These are phyloP conservation scores for Pseudoips prasinana DNA, from an alignment of 2,888 invertebrate genomes.

Conservation along the genomic window DNA sequence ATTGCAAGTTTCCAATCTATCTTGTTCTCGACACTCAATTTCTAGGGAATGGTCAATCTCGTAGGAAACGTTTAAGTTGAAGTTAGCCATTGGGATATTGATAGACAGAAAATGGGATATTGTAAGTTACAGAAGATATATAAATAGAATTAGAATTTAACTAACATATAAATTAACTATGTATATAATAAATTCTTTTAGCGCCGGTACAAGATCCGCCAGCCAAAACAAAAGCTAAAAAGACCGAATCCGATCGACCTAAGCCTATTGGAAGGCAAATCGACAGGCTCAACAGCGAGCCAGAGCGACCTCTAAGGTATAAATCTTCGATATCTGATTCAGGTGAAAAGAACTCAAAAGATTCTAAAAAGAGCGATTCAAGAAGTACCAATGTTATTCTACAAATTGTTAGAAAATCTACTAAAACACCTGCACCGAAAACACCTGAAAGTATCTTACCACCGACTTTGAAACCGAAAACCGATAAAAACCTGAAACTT, in stretches of 20 bases:
- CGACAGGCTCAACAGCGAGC: conserved; percentile 46
- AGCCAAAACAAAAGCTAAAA: conserved; percentile 45
- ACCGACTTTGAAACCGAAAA: conserved; percentile 60
- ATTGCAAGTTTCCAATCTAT: too few species aligned
- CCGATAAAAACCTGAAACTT: conserved; percentile 53
- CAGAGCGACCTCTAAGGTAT: conserved; percentile 52
- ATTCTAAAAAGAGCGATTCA: conserved; percentile 43
- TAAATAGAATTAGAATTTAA: too few species aligned
- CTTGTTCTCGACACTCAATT: too few species aligned
- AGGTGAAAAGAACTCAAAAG: conserved; percentile 41
- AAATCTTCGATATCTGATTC: conserved; percentile 52
- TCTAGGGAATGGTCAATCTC: too few species aligned
- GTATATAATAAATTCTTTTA: too few species aligned
- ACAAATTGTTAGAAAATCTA: conserved; percentile 66
- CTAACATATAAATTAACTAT: too few species aligned
- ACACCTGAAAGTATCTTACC: conserved; percentile 52
- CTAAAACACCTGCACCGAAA: conserved; percentile 40
- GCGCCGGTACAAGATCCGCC: conserved; percentile 42
- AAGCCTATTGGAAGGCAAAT: conserved; percentile 44
- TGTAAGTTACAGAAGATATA: too few species aligned
- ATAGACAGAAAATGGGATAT: too few species aligned
- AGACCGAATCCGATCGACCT: conserved; percentile 41
- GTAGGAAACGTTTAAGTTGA: too few species aligned
- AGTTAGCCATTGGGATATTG: too few species aligned
- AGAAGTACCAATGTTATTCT: conserved; percentile 57